Conservation (phyloP, 2,113 vertebrate species). For the Pteruthius melanotis region DNA sequence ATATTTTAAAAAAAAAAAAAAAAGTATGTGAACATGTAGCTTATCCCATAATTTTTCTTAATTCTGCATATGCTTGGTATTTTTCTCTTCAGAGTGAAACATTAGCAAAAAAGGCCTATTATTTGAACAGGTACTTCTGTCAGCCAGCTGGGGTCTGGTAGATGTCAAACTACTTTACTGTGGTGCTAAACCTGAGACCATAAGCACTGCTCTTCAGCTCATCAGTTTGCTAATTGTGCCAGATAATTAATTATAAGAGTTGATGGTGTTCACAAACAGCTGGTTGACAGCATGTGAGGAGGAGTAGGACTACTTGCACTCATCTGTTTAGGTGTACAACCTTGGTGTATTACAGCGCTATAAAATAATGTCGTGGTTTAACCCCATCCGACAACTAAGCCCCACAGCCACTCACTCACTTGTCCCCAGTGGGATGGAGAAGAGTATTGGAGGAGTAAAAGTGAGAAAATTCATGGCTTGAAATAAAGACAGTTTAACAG, state of each 20-base stretch:
- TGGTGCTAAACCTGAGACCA: neutral
- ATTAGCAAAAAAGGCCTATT: neutral
- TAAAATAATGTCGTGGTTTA: neutral
- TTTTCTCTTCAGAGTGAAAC: neutral
- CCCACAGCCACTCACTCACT: neutral
- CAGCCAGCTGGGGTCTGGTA: neutral
- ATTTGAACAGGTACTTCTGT: neutral
- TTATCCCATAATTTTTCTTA: neutral
- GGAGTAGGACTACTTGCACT: neutral
- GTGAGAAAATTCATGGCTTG: neutral
- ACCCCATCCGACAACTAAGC: neutral
- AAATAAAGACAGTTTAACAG: neutral
- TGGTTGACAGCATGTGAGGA: neutral
- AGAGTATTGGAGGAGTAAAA: neutral
- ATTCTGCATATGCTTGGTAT: neutral
- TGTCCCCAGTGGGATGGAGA: too few relatives aligned
- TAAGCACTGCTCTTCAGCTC: neutral
- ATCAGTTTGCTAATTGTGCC: neutral
- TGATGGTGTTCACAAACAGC: neutral
- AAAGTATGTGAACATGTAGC: neutral
- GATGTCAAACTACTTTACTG: neutral
- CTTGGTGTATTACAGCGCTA: neutral
- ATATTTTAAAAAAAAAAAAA: neutral
- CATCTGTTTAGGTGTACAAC: neutral
- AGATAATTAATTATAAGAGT: neutral